Conservation (phyloP, 2,888 invertebrate species). For the Aphrophora alni region DNA sequence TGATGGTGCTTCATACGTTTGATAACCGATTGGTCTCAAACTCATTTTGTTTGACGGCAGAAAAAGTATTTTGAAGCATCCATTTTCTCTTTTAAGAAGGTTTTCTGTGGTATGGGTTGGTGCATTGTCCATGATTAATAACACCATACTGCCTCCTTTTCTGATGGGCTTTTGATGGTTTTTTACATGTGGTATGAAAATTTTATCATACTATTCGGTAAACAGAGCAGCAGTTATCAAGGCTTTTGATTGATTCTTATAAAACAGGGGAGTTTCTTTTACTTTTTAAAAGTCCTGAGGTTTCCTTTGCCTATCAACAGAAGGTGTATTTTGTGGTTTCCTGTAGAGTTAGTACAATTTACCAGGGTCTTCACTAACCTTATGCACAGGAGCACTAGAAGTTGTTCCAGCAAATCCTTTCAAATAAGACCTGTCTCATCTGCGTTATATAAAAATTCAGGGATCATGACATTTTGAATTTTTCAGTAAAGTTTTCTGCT, state of each 20-base stretch:
- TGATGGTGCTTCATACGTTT: background rate
- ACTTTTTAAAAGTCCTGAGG: background rate
- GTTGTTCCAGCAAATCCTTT: slow-evolving; percentile 48
- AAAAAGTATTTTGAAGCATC: background rate
- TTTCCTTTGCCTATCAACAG: background rate
- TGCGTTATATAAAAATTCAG: background rate
- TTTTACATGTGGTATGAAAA: background rate
- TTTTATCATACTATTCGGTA: slow-evolving; percentile 3
- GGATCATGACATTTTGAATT: slow-evolving; percentile 43
- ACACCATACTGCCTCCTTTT: slow-evolving; percentile 14
- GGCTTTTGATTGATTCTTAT: slow-evolving; percentile 16
- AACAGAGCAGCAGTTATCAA: background rate
- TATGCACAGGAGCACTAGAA: slow-evolving; percentile 33
- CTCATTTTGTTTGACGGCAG: background rate
- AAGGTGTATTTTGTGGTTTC: background rate
- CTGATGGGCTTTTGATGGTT: background rate
- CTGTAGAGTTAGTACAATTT: background rate
- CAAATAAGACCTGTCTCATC: slow-evolving; percentile 44
- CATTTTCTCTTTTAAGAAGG: background rate
- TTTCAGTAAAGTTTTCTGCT: slow-evolving; percentile 42
- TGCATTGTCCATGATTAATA: slow-evolving; percentile 4
- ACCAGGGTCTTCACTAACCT: slow-evolving; percentile 16
- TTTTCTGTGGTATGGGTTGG: background rate
- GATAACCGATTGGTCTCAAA: background rate
- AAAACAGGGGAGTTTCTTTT: slow-evolving; percentile 3